Base-by-base conservation (phyloP, 30 jellyfish, hydroid and myxozoan species). In the Hydractinia symbiolongicarpus region DNA sequence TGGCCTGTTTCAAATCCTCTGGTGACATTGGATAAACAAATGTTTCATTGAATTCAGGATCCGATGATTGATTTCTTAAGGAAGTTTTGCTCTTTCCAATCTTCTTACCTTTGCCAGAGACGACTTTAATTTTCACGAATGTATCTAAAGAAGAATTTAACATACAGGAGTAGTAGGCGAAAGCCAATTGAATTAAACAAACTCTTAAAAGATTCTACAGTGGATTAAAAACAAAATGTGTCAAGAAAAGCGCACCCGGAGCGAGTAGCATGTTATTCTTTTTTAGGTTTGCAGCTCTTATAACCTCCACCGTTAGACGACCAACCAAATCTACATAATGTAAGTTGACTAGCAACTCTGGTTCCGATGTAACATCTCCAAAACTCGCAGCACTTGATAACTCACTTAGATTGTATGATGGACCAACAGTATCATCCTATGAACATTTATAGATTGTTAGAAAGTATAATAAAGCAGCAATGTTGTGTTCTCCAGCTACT, bases 11-110 rank as follows among this genome's bases (percentile, higher is more conserved):
- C 9, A 91, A 84, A 68, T 91, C 95, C 6, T 87, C 64, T 40
- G 87, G 92, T 7, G 97, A 89, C 96, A 91, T 71, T 70, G 93
- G 95, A 81, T 86, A 91, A 54, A 91, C 93, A 73, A 91, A 91
- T 75, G 96, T 91, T 73, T 86, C 97, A 54, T 91, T 91, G 84
- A 77, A 91, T 68, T 91, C 97, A 14, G 97, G 97, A 73, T 86
- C 96, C 44, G 88, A 54, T 84, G 85, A 72, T 16, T 83, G 93
- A 9, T 80, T 73, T 20, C 95, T 85, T 60, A 91, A 51, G 30
- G 94, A 86, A 50, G 97, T 91, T 82, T 91, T 91, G 95, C 96
- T 91, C 67, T 91, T 91, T 44, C 96, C 95, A 8, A 91, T 88
- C 78, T 82, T 87, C 55, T 78, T 80, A 40, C 97, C 97, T 56